A percentile compares a stretch with the other conserved stretches of the same genome.
Evolutionary conservation across 1,140 invertebrate species (phyloP).

Genomic region (Pachypsylla venusta): DNA sequence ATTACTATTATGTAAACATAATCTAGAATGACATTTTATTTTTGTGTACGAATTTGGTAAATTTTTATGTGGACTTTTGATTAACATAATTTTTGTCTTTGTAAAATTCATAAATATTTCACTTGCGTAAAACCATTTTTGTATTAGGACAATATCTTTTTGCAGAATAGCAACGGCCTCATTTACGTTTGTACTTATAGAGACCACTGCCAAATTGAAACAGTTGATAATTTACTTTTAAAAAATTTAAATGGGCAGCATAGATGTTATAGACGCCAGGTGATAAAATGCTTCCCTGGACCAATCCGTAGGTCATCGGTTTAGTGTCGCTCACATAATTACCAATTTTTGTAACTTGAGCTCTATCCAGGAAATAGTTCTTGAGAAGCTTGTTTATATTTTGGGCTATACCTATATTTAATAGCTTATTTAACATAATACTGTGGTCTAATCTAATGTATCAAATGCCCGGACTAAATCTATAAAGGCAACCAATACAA

Average conservation of each 20-base stretch:
- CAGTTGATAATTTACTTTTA: neutral
- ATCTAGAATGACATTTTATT: neutral
- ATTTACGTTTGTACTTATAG: neutral
- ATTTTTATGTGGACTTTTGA: neutral
- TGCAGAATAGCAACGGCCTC: neutral
- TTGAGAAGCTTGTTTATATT: neutral
- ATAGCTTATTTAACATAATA: neutral
- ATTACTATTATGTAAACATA: neutral
- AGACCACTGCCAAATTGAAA: slow-evolving; percentile 1
- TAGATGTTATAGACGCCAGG: neutral
- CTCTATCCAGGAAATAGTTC: neutral
- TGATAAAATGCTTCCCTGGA: neutral
- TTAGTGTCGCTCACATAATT: neutral
- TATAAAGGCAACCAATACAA: neutral
- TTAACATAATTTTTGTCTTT: neutral
- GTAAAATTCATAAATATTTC: slow-evolving; percentile 5
- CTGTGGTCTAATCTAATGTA: neutral
- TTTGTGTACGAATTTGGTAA: neutral
- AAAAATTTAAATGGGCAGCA: neutral
- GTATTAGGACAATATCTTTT: neutral
- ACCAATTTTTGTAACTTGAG: slow-evolving; percentile 5
- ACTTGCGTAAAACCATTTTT: neutral
- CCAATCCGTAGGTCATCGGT: neutral
- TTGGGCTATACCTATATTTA: neutral
- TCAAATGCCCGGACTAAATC: neutral